Evolutionary conservation across 2,888 invertebrate species (phyloP), one percentile per base, ranked within the genome.

Genomic region (Mongoloraphidia duomilia): DNA sequence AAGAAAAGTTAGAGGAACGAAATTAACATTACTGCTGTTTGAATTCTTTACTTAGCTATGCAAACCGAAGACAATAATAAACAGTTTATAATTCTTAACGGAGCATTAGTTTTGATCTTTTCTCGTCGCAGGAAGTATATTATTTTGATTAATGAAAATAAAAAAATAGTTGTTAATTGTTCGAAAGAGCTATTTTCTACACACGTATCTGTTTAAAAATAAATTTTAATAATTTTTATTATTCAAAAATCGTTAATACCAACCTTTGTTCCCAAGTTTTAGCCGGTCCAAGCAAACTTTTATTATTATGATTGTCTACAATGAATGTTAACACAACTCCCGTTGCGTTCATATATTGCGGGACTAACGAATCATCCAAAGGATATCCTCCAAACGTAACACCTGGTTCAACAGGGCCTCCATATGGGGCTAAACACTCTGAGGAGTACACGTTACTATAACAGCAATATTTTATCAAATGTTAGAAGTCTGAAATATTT

Each of bases 341-440:
- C 1, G 72, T 74, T 4, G 84, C 76, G 50, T 77, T 75, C 49
- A 73, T 66, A 58, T 80, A 84, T 46, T 67, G 60, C 2, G 64
- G 62, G 13, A 52, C 44, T 12, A 26, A 26, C 26, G 54, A 53
- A 49, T 72, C 67, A 1, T 65, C 65, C 34, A 68, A 65, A 36
- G 74, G 74, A 59, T 75, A 82, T n/a, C 90, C 94, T 33, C 93
- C 95, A 37, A 94, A 73, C 1, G 83, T 81, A 48, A 93, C 73
- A 53, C 82, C 85, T 0, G 94, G 90, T 56, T 88, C 80, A 9
- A 92, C 75, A 2, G 93, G 93, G 1, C 92, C 95, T 34, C 93
- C 94, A 70, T 84, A 95, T 0, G 80, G 72, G 0, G 85, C 86
- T 50, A 92, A 67, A 64, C 96, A 97, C 1, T 72, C 67, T 4